A percentile compares a stretch with the other conserved stretches of the same genome.
phyloP scores from a whole-genome alignment of 1,140 invertebrate genomes.

The Nasonia vitripennis region DNA sequence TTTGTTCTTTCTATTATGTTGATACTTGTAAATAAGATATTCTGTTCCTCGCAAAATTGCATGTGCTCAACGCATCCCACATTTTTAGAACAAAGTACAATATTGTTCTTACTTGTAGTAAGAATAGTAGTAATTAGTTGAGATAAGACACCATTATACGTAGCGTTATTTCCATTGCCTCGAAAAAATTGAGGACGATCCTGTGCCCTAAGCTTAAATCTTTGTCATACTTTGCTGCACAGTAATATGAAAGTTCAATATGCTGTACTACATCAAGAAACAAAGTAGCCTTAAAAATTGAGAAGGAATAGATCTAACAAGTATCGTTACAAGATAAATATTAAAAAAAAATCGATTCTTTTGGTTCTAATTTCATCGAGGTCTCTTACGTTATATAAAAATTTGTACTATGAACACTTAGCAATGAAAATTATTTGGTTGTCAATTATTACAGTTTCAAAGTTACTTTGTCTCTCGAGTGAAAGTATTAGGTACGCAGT shows the following conservation, averaged over 20 bases:
- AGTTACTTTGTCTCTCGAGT: slow-evolving; percentile 31
- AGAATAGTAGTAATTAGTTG: slow-evolving; percentile 68
- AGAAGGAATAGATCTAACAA: not conserved
- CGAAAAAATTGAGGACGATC: slow-evolving; percentile 46
- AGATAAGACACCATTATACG: slow-evolving; percentile 71
- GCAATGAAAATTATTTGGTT: not conserved
- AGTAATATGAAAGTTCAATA: slow-evolving; percentile 11
- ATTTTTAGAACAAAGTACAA: slow-evolving; percentile 62
- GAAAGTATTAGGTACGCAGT: slow-evolving; percentile 38
- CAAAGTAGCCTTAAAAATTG: slow-evolving; percentile 34
- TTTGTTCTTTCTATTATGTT: slow-evolving; percentile 50
- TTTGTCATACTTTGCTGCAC: slow-evolving; percentile 13
- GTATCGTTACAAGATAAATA: not conserved
- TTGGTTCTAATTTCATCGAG: slow-evolving; percentile 1
- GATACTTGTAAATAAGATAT: slow-evolving; percentile 58
- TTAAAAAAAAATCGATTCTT: not conserved
- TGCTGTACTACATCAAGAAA: slow-evolving; percentile 11
- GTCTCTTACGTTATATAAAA: slow-evolving; percentile 8
- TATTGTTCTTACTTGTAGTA: slow-evolving; percentile 64
- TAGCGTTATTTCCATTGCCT: slow-evolving; percentile 63
- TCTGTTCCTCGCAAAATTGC: slow-evolving; percentile 50
- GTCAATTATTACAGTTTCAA: not conserved
- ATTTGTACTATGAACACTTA: slow-evolving; percentile 38
- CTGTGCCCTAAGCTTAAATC: slow-evolving; percentile 33
- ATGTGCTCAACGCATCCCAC: slow-evolving; percentile 46